Conservation (phyloP, 1,140 invertebrate genomes). For the Sycophaga agraensis region DNA sequence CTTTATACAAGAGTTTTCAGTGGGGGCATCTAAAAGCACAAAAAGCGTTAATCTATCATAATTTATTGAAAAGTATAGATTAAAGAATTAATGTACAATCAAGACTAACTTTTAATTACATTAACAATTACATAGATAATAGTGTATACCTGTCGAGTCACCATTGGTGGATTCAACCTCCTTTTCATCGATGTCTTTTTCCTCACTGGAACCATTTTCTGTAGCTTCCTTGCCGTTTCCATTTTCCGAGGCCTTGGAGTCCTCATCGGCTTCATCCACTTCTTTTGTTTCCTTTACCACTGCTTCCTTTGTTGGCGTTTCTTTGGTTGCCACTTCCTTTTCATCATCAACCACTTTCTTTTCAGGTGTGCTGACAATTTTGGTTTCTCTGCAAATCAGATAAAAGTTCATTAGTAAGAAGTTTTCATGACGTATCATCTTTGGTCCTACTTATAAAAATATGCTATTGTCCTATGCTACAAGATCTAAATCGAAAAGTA, state of each 20-base stretch:
- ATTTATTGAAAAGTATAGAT: no score
- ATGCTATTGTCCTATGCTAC: no score
- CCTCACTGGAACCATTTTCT: constrained; percentile 58
- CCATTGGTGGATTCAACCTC: constrained; percentile 65
- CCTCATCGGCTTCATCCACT: constrained; percentile 41
- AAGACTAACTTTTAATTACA: no score
- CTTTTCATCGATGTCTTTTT: constrained; percentile 57
- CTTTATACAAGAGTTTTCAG: constrained; percentile 63
- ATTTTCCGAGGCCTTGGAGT: constrained; percentile 53
- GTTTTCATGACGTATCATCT: no score
- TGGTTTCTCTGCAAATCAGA: constrained; percentile 49
- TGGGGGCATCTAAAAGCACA: constrained; percentile 37
- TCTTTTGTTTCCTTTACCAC: constrained; percentile 14
- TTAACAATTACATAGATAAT: no score
- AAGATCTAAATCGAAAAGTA: no score
- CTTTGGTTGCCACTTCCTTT: constrained; percentile 33
- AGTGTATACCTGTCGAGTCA: constrained; percentile 48
- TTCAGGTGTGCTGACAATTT: constrained; percentile 61
- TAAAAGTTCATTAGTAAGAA: no score
- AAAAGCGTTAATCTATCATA: no score
- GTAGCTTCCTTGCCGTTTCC: constrained; percentile 44
- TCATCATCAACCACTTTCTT: constrained; percentile 56
- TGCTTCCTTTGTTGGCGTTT: constrained; percentile 40
- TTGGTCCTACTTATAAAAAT: no score
- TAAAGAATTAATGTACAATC: no score